Evolutionary conservation across 2,888 invertebrate genomes (phyloP), one percentile per base, ranked within the genome.

Genomic region (Branchipolynoe longqiensis): DNA sequence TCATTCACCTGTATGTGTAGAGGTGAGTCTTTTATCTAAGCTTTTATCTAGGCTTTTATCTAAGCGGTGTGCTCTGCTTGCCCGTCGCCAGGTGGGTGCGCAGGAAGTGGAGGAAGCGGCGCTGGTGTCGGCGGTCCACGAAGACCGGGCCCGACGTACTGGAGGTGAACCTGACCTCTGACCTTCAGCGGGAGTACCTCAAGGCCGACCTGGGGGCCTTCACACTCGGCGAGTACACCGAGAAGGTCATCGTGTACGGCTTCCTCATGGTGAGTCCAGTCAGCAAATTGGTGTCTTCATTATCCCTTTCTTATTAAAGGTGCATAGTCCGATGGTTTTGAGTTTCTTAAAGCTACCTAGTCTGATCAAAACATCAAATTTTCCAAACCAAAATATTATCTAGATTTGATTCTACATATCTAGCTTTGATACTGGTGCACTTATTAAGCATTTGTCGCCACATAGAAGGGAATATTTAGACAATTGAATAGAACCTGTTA

Each of bases 231-330:
- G 94, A 94, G 89, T 94, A 94, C 90, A 94, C 93, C 56, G 94
- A 94, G 90, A 94, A 94, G 89, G 91, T 94, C 81, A 93, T 94
- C 12, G 92, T 94, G 86, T 94, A 94, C 87, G 94, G 94, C 36
- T 94, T 94, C 85, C 90, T 94, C 31, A 93, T 94, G 94, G 94
- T 94, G 87, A 88, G 91, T 88, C 8, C 8, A 22, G 22, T 28
- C 81, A 22, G 22, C 73, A 73, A 31, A 33, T n/a, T 48, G 48
- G 48, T 48, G 48, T 18, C 18, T 48, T 48, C 18, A 18, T 48
- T 48, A 18, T 12, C 18, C 8, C 48, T 48, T 12, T 8, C 18
- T 58, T 58, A 58, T 58, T 18, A 18, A 8, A 58, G n/a, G 25
- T 58, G 25, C 58, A 58, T 58, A 58, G 48, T 18, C 18, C 48